Conservation (phyloP, 2,113 vertebrate species). For the Nipponia nippon region DNA sequence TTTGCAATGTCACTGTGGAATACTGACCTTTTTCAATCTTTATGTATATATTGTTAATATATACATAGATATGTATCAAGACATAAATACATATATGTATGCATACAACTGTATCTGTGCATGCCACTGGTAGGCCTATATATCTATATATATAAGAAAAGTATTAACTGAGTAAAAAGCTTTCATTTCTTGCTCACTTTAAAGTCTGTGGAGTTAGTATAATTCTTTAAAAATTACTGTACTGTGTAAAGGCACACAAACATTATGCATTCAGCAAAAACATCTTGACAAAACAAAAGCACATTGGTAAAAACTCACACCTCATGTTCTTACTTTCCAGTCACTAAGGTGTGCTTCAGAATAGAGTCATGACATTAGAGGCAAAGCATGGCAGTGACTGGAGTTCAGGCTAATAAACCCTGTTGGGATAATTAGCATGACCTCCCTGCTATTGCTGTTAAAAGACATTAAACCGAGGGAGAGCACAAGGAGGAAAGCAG, state of each 20-base stretch:
- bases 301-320: background rate
- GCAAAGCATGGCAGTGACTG: background rate
- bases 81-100: background rate
- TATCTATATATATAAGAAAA: background rate
- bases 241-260: background rate
- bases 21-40: background rate
- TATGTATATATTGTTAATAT: background rate
- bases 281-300: background rate
- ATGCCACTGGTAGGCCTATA: background rate
- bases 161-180: background rate
- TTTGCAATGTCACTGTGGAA: background rate
- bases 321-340: background rate
- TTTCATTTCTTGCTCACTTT: background rate
- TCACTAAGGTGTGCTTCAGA: background rate
- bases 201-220: background rate
- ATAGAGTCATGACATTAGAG: background rate
- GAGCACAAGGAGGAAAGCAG: background rate
- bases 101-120: background rate
- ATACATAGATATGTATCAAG: background rate
- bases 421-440: background rate
- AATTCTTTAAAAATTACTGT: background rate
- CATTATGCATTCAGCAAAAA: background rate
- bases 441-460: background rate
- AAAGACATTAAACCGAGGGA: background rate
- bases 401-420: background rate